Evolutionary conservation across 2,888 invertebrate species (phyloP), one percentile per base, ranked within the genome.

Genomic region (Sminthurinus aureus): DNA sequence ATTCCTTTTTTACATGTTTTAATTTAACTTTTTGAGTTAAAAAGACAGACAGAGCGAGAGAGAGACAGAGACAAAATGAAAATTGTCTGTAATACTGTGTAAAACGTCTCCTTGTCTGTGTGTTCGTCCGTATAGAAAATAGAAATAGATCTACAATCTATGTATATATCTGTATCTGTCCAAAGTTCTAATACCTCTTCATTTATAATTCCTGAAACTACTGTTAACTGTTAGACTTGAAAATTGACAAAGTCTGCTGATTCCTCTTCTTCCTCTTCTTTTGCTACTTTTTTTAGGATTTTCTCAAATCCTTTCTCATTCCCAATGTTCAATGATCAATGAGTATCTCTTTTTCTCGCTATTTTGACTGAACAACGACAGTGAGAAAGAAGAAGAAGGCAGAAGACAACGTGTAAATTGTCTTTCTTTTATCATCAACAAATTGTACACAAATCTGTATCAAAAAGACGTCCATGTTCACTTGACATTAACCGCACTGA

Each of bases 401-500:
- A 24, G 73, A 73, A 74, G 12, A 74, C 11, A 64, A 64, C n/a
- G 13, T n/a, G 13, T n/a, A 67, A 71, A 71, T 13, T 71, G 11
- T 67, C 71, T 71, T 26, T 38, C 51, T 79, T 38, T 52, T 22
- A 78, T 18, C 15, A 50, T 75, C 75, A 58, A 38, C 38, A 38
- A 38, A 38, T 38, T 38, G 69, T 67, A 78, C 69, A 38, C 67
- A 51, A 71, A 71, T 51, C 67, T n/a, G 79, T 79, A 79, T 24
- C 50, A 79, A 66, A 50, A 38, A 64, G 69, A 22, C 69, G 64
- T 69, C 50, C 71, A 71, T 80, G 71, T 71, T 80, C 80, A 80
- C 51, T 80, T 80, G 80, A 80, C 80, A 80, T 80, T 80, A 50
- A 71, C 71, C 69, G 80, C 80, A 52, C 24, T 52, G 52, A 80